phyloP scores from a whole-genome alignment of 2,888 invertebrate species.

The Mylabris sibirica region DNA sequence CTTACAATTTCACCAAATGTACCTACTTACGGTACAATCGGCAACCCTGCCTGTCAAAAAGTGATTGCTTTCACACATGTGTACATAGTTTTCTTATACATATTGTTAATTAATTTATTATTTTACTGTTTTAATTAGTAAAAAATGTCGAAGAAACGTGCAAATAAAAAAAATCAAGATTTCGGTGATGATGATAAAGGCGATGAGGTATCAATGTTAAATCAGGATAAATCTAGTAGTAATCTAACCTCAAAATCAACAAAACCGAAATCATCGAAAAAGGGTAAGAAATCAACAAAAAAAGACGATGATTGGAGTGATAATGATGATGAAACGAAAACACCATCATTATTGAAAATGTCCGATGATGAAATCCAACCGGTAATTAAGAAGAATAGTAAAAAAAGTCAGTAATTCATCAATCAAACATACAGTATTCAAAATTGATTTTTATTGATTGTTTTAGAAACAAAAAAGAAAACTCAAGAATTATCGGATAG shows the following conservation, averaged over 20 bases:
- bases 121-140: background rate
- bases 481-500: constrained; percentile 58
- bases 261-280: constrained; percentile 62
- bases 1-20: too few species aligned
- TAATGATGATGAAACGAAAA: constrained; percentile 45
- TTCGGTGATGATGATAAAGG: constrained; percentile 64
- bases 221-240: constrained; percentile 53
- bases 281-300: constrained; percentile 57
- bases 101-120: constrained; percentile 12
- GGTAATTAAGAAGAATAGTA: constrained; percentile 39
- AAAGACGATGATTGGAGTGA: constrained; percentile 56
- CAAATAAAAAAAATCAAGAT: constrained; percentile 67
- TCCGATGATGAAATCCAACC: constrained; percentile 42
- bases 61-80: background rate
- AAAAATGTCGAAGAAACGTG: constrained; percentile 69
- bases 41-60: too few species aligned
- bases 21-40: too few species aligned
- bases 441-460: constrained; percentile 15
- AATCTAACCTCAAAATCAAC: constrained; percentile 63
- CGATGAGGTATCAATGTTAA: constrained; percentile 48
- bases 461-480: constrained; percentile 62
- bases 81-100: background rate
- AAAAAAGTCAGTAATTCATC: constrained; percentile 33
- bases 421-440: background rate
- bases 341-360: constrained; percentile 55